Base-by-base conservation (phyloP, 2,888 invertebrate genomes). In the Deilephila porcellus region DNA sequence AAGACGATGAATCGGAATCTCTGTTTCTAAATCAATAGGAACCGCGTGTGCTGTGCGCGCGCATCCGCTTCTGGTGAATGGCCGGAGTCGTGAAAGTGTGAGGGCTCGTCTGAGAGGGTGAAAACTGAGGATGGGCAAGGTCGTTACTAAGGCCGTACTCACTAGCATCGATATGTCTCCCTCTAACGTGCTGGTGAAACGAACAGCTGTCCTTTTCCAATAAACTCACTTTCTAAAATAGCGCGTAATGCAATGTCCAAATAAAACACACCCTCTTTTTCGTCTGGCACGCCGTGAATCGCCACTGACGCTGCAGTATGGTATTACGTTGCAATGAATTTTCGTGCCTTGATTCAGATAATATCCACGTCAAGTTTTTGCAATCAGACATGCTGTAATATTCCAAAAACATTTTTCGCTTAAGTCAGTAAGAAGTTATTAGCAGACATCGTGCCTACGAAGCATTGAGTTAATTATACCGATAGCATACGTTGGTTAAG, bases 1-100 rank as follows among this genome's bases (percentile, higher is more conserved):
- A 56, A 70, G 17, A 63, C 60, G 60, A 73, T 59, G 60, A 56
- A 86, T 87, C 82, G 82, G 81, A 90, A 89, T 88, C 82, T 84
- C 79, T 82, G 78, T 72, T 76, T 77, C 71, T 84, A 85, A 92
- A 94, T 94, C 94, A 88, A 94, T 94, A 93, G 85, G 83, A 80
- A 80, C 86, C 87, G 87, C 90, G 88, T 90, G 87, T 85, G 71
- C 62, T 76, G 74, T 93, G 94, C 94, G 93, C 93, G 93, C 94
- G 93, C 93, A 92, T 74, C 80, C 81, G 80, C 86, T 89, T 80
- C 82, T 91, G 80, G 91, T 94, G 94, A 95, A 94, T 95, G 94
- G 93, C 89, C 88, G 80, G 81, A 82, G 82, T 86, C 83, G 84
- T 85, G 87, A 89, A 88, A 87, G 88, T 85, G 85, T 86, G 86